phyloP scores from a whole-genome alignment of 2,113 vertebrate species.

The Corythornis vintsioides region DNA sequence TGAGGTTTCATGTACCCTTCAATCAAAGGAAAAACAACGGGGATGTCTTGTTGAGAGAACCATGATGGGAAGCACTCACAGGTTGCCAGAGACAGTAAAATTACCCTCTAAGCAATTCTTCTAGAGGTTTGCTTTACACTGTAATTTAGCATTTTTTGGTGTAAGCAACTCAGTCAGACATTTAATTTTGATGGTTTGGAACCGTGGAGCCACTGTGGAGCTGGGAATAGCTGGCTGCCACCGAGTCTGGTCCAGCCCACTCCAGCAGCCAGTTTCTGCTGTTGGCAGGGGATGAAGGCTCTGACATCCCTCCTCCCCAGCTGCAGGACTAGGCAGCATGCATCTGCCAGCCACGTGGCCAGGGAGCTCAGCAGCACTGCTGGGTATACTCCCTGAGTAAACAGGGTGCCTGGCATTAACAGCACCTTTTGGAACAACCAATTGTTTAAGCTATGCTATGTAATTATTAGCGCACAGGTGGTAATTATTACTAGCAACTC shows the following conservation, averaged over 20 bases:
- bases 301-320: neutral
- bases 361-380: neutral
- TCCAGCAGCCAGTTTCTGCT: neutral
- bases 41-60: neutral
- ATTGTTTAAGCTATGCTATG: neutral
- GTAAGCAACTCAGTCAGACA: slow-evolving; percentile 2
- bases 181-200: slow-evolving; percentile 14
- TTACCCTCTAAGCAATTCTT: slow-evolving; percentile 9
- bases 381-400: neutral
- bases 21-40: neutral
- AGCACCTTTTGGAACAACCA: neutral
- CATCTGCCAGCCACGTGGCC: accelerated
- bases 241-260: neutral
- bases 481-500: slow-evolving; percentile 13
- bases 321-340: neutral
- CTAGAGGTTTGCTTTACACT: slow-evolving; percentile 20
- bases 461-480: neutral
- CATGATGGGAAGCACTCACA: neutral
- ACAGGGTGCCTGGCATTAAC: neutral
- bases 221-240: slow-evolving; percentile 50
- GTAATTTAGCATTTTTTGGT: slow-evolving; percentile 50
- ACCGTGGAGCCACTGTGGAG: accelerated
- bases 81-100: slow-evolving; percentile 24
- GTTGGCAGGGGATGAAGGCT: neutral
- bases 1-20: neutral